Base-by-base conservation (phyloP, 2,113 vertebrate species). In the Semnornis frantzii region DNA sequence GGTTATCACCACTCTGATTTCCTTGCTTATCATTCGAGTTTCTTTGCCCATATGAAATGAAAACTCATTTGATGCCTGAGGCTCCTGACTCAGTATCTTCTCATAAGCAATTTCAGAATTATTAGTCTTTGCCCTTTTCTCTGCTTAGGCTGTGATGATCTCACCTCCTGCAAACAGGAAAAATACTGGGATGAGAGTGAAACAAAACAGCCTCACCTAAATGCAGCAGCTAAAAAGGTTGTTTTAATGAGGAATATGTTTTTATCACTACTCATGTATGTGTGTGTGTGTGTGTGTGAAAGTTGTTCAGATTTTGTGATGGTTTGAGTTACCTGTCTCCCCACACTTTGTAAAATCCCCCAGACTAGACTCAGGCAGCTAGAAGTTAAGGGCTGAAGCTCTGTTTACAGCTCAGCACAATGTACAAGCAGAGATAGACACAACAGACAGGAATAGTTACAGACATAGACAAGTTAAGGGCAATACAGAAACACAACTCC, bases 71-170 rank as follows among this genome's bases (percentile, higher is more conserved):
- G 79, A 39, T 39, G 72, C 39, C 59, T 17, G 48, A 74, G 97
- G 97, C 20, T 97, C 91, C 92, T 98, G 98, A 17, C 96, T 96
- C 3, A 95, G 95, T 77, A 97, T 93, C 17, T 97, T 97, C 75
- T 97, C 98, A 93, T 39, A 39, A 39, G 94, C 96, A 66, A 98
- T 98, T 55, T 97, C 70, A 24, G 98, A 97, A 11, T 98, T 98
- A 65, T 97, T 98, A 12, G 97, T 98, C 65, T 97, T 97, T 31
- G 97, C 50, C 50, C 50, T 52, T 52, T 98, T 98, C 6, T 97
- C 96, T 13, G 98, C 97, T 83, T 98, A 97, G 74, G 98, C 96
- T 18, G 94, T 96, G 75, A 98, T 97, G 75, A 98, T 97, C 79
- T 98, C 97, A 28, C 97, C 97, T 72, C 98, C 98, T 98, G 89